phyloP scores from a whole-genome alignment of 2,797 vertebrate genomes.

The Myotis daubentonii region DNA sequence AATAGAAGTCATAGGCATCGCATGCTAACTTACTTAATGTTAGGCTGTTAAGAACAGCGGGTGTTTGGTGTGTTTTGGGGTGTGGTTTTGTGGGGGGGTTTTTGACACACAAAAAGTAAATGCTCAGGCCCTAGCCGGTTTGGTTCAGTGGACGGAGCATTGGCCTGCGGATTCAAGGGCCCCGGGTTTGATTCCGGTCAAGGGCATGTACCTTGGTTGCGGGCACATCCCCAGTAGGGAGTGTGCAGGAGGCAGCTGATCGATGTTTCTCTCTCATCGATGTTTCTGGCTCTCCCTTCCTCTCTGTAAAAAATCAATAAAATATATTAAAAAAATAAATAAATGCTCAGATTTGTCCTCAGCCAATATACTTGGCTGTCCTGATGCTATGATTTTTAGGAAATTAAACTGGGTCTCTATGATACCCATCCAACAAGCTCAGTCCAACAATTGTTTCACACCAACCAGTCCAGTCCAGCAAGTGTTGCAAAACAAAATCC shows the following conservation, averaged over 20 bases:
- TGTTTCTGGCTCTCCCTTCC: no score
- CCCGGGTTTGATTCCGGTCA: no score
- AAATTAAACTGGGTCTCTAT: neutral
- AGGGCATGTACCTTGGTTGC: no score
- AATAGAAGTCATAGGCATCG: conserved; percentile 61
- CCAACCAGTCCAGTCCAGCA: neutral
- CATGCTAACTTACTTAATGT: conserved; percentile 43
- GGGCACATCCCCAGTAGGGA: no score
- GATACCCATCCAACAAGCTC: neutral
- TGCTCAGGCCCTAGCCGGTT: neutral
- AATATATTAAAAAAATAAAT: neutral
- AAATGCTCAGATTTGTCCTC: neutral
- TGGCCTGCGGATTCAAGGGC: no score
- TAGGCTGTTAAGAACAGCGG: neutral
- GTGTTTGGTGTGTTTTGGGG: neutral
- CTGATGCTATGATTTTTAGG: conserved; percentile 16
- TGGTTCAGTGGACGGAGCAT: no score
- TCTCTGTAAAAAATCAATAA: no score
- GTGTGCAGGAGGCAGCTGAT: no score
- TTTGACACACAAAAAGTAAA: conserved; percentile 4
- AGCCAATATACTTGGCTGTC: neutral
- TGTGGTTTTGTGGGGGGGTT: neutral
- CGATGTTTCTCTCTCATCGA: no score
- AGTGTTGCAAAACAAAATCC: neutral
- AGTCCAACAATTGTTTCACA: neutral